Percentiles rank a stretch among this genome's conserved stretches.
These are phyloP conservation scores for Paralvinella palmiformis DNA, from an alignment of 1,140 invertebrate genomes.

Conservation along the genomic window DNA sequence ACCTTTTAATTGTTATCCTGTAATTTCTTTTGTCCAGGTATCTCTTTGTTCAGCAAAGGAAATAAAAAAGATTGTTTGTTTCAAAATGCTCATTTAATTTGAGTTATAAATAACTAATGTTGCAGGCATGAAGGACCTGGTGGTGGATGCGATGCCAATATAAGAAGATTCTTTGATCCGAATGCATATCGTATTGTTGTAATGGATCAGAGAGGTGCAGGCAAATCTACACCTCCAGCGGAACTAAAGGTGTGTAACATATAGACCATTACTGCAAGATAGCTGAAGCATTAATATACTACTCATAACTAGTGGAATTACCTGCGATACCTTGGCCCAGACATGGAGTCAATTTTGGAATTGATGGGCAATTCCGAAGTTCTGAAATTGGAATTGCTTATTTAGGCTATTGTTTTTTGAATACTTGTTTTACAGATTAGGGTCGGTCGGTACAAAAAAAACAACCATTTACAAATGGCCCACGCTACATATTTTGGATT, in stretches of 20 bases:
- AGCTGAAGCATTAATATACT: too few relatives aligned
- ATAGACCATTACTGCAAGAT: too few relatives aligned
- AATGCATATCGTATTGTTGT: slow-evolving; percentile 41
- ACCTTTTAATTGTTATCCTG: background rate
- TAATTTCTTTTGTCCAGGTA: background rate
- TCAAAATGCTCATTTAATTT: background rate
- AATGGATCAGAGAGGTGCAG: slow-evolving; percentile 47
- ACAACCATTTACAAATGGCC: too few relatives aligned
- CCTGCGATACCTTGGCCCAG: too few relatives aligned
- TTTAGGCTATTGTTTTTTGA: too few relatives aligned
- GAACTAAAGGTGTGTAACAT: slow-evolving; percentile 36
- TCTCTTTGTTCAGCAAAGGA: background rate
- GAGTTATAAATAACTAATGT: slow-evolving; percentile 6
- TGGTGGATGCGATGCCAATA: slow-evolving; percentile 32
- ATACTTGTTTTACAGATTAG: too few relatives aligned
- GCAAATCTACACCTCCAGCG: slow-evolving; percentile 42
- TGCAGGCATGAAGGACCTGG: slow-evolving; percentile 48
- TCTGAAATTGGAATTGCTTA: too few relatives aligned
- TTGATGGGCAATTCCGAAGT: too few relatives aligned
- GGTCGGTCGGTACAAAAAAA: too few relatives aligned
- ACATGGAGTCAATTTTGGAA: too few relatives aligned
- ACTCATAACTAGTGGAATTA: too few relatives aligned
- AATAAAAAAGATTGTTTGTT: background rate
- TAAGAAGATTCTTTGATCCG: slow-evolving; percentile 47
- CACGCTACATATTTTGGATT: too few relatives aligned